Base-by-base conservation (phyloP, 2,797 vertebrate species). In the Eleutherodactylus coqui region DNA sequence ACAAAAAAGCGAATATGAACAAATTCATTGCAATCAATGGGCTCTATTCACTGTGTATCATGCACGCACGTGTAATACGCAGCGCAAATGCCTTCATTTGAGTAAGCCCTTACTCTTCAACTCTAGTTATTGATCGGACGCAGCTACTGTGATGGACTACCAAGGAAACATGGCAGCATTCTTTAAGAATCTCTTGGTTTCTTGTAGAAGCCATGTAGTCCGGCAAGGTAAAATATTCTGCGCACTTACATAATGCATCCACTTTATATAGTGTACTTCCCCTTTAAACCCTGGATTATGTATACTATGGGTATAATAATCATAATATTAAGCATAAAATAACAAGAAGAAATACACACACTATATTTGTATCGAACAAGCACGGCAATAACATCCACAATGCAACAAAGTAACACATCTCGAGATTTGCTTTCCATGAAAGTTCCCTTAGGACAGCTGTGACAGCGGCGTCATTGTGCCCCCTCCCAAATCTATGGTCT, bases 361-460 rank as follows among this genome's bases (percentile, higher is more conserved):
- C 5, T 14, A 36, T 36, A 67, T 29, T 1, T 36, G 21, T 67
- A 14, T 60, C n/a, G 1, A 60, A n/a, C 9, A 17, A 8, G 16
- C 16, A 19, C 5, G 21, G 62, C 7, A 38, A 72, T 72, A 73
- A 21, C 41, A 73, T 21, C 38, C 11, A 45, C 38, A 43, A 73
- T 45, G 27, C 69, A 8, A 13, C 1, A 24, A 49, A 51, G 73
- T 19, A 17, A 10, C 32, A 19, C 27, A 32, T 6, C 27, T 34
- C 5, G 16, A 51, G 27, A 36, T 76, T 34, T 36, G 73, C 45
- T 76, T 41, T 70, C 41, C 47, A 13, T 49, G 32, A 77, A 58
- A 77, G 75, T 77, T 55, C 75, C 51, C 75, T n/a, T n/a, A 77
- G 49, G 32, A 58, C 75, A 38, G 47, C 14, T 8, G 43, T 49